Evolutionary conservation across 2,888 invertebrate species (phyloP), one percentile per base, ranked within the genome.

Genomic region (Prosapia bicincta): DNA sequence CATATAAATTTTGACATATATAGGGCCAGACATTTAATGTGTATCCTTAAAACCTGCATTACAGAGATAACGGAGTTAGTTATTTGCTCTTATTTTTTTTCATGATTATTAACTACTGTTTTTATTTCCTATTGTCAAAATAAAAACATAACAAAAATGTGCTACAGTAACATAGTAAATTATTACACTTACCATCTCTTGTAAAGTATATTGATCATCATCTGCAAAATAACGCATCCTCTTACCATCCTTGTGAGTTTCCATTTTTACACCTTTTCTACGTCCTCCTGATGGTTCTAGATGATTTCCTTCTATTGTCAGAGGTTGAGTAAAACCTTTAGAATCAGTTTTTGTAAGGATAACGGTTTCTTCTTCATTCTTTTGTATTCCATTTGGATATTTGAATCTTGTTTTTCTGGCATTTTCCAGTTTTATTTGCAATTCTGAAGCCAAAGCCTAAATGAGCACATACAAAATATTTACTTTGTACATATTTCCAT

Each of bases 131-230:
- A n/a, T n/a, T n/a, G n/a, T n/a, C n/a, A n/a, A n/a, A n/a, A n/a
- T n/a, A n/a, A n/a, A n/a, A n/a, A n/a, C n/a, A n/a, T n/a, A n/a
- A n/a, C n/a, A n/a, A n/a, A n/a, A n/a, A n/a, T n/a, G n/a, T n/a
- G n/a, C n/a, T n/a, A n/a, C n/a, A n/a, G n/a, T n/a, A n/a, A n/a
- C n/a, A n/a, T n/a, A n/a, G n/a, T n/a, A n/a, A n/a, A n/a, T n/a
- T n/a, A 6, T 28, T 28, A 38, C 38, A 83, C 84, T 85, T 85
- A 91, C 93, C 92, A 98, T 93, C 84, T 94, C 90, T 83, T 93
- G 90, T 43, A 98, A 89, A 73, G 93, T 91, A 84, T 93, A 92
- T 83, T 92, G 93, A 84, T 96, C 96, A 87, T 97, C 97, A 86
- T 97, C 95, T 3, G 93, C 91, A 86, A 95, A 97, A 86, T 96